These are phyloP conservation scores for Mormyrus lacerda DNA, from an alignment of 2,113 vertebrate genomes.

Conservation along the genomic window DNA sequence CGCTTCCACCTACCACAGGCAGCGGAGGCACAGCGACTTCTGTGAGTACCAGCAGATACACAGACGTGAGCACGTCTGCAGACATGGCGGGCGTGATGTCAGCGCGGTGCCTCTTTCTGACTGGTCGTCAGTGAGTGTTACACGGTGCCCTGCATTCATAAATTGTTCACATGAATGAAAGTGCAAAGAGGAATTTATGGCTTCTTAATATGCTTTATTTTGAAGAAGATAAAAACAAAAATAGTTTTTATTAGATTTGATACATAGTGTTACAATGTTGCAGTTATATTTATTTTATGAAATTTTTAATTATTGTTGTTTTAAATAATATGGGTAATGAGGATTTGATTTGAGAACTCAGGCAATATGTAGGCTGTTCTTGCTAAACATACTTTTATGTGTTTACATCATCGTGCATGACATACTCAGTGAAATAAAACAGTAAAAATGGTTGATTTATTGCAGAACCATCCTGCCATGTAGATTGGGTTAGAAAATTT, in stretches of 20 bases:
- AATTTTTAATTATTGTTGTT: not conserved
- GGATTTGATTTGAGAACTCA: not conserved
- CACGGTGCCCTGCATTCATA: not conserved
- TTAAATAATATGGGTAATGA: not conserved
- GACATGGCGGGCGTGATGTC: not conserved
- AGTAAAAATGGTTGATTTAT: not conserved
- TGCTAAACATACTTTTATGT: not conserved
- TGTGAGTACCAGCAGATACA: conserved; percentile 58
- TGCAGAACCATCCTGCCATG: not conserved
- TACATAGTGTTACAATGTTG: not conserved
- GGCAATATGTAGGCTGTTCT: not conserved
- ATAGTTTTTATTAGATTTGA: not conserved
- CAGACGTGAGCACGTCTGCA: not conserved
- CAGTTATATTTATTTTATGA: not conserved
- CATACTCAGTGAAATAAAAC: not conserved
- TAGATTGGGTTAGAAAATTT: not conserved
- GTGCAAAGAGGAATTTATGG: not conserved
- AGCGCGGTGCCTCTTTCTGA: not conserved
- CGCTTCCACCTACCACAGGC: conserved; percentile 80
- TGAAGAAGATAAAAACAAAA: not conserved
- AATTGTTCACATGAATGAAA: not conserved
- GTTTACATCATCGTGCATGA: not conserved
- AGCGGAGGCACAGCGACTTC: conserved; percentile 88
- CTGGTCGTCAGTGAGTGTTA: not conserved
- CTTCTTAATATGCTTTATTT: not conserved